Conservation (phyloP, 2,797 vertebrate genomes). For the Buceros bicornis region DNA sequence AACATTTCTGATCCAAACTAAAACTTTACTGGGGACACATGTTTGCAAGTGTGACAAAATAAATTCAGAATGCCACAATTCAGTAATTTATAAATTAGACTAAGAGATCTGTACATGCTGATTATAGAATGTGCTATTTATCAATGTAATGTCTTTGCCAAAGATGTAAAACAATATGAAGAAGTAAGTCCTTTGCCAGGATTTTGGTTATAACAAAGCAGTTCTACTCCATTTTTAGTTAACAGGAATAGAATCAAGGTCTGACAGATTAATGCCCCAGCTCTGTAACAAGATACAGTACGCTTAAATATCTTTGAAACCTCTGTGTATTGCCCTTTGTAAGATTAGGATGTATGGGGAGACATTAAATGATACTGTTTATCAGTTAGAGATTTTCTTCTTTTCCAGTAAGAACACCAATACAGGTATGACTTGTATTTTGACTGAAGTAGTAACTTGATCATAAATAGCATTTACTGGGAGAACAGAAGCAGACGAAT, state of each 20-base stretch:
- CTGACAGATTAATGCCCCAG: neutral
- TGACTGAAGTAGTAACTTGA: neutral
- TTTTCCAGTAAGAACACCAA: neutral
- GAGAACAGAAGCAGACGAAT: neutral
- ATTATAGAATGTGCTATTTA: neutral
- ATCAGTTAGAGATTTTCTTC: neutral
- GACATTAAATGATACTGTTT: neutral
- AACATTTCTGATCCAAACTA: neutral
- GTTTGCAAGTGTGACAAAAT: neutral
- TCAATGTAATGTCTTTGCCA: neutral
- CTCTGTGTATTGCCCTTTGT: neutral
- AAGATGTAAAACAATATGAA: neutral
- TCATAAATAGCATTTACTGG: neutral
- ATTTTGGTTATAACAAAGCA: neutral
- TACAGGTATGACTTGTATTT: neutral
- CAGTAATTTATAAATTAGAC: neutral
- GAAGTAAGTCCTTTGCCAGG: neutral
- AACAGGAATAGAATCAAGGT: neutral
- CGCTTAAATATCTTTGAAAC: neutral
- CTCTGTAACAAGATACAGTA: neutral
- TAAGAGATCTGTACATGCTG: neutral
- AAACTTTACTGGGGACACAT: neutral
- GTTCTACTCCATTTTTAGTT: neutral
- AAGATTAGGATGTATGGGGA: neutral
- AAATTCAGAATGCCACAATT: neutral